Evolutionary conservation across 2,888 invertebrate species (phyloP).

Genomic region (Oligia latruncula): DNA sequence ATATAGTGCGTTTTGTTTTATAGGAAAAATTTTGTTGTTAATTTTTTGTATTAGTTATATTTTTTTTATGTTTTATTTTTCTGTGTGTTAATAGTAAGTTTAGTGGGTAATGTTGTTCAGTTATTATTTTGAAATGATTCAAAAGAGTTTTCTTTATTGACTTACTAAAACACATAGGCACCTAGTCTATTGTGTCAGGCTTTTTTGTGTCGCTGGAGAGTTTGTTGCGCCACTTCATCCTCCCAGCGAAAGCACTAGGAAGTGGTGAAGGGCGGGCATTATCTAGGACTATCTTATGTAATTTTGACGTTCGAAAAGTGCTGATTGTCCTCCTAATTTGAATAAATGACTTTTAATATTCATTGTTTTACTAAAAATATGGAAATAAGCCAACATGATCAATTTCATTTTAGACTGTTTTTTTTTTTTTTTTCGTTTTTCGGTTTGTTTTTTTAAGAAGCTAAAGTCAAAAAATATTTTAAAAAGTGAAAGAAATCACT

Average conservation of each 20-base stretch:
- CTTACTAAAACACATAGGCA: no score
- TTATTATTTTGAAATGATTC: neutral
- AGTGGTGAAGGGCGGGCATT: no score
- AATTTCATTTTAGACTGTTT: neutral
- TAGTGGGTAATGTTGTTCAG: neutral
- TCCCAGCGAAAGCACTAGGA: no score
- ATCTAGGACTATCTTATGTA: no score
- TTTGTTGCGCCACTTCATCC: no score
- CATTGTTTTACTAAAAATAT: neutral
- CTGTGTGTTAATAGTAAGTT: neutral
- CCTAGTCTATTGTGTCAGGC: no score
- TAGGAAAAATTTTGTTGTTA: fast-evolving
- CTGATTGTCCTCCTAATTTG: no score
- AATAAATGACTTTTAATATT: no score
- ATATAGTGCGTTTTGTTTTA: neutral
- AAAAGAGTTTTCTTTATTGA: neutral
- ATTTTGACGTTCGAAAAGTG: no score
- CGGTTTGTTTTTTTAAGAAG: neutral
- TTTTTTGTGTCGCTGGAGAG: no score
- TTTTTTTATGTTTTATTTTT: neutral
- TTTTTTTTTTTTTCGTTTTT: neutral
- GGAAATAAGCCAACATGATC: no score
- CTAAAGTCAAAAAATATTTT: neutral
- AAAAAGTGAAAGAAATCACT: neutral
- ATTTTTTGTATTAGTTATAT: neutral